A percentile compares a stretch with the other conserved stretches of the same genome.
Conservation (phyloP, 64 coral and sea anemone genomes). For the Trachythela sp. region DNA sequence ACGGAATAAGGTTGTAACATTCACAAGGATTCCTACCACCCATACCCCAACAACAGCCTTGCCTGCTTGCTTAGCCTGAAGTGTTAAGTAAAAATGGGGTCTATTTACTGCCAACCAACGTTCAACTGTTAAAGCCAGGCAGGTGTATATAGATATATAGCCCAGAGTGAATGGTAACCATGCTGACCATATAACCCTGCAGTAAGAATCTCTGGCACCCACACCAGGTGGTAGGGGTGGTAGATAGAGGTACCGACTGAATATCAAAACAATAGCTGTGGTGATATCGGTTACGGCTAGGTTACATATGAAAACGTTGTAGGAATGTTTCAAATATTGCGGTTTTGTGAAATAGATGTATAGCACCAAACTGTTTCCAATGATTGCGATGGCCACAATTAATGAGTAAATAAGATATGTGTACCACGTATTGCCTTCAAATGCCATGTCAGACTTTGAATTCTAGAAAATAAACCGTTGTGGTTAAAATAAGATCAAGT, state of each 20-base stretch:
- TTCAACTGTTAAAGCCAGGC: not conserved
- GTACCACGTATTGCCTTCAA: conserved; percentile 15
- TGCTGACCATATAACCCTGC: not conserved
- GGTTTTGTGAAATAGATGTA: not conserved
- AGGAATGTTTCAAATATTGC: not conserved
- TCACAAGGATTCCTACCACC: not conserved
- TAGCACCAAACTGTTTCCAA: not conserved
- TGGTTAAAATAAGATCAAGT: too few species aligned
- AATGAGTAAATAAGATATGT: not conserved
- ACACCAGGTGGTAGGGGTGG: not conserved
- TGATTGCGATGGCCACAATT: not conserved
- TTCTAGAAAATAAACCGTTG: too few species aligned
- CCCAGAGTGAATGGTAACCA: conserved; percentile 10
- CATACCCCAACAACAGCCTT: not conserved
- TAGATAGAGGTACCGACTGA: conserved; percentile 9
- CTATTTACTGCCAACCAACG: conserved; percentile 1
- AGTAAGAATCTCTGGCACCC: not conserved
- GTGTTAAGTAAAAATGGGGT: not conserved
- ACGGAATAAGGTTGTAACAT: not conserved
- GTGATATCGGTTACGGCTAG: not conserved
- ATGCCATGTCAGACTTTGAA: not conserved
- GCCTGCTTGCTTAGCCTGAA: not conserved
- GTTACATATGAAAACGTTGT: not conserved
- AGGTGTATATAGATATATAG: conserved; percentile 10
- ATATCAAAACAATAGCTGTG: not conserved